Conservation (phyloP, 2,113 vertebrate species). For the Sapayoa aenigma region DNA sequence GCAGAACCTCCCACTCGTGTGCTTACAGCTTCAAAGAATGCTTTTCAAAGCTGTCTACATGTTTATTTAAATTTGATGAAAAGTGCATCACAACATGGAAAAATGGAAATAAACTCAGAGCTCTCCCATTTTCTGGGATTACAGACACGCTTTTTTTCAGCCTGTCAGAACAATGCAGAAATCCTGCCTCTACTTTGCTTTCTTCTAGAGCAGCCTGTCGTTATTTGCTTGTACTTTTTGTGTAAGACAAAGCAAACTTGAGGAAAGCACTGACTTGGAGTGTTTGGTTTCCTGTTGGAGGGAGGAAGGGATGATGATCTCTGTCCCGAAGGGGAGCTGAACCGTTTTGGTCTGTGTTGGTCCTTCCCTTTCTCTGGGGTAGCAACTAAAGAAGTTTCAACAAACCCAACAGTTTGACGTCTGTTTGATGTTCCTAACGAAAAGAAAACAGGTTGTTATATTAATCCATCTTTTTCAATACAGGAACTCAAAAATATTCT, state of each 20-base stretch:
- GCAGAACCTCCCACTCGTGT: not conserved
- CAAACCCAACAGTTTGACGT: conserved; percentile 77
- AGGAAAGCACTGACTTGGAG: conserved; percentile 79
- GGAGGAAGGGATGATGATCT: conserved; percentile 92
- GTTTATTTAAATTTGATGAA: not conserved
- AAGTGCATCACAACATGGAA: not conserved
- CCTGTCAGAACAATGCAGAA: not conserved
- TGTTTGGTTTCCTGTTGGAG: conserved; percentile 75
- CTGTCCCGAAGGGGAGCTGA: conserved; percentile 80
- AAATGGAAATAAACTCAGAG: not conserved
- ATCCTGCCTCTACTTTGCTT: not conserved
- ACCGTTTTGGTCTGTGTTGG: conserved; percentile 79
- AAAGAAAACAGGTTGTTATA: not conserved
- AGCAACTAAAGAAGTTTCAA: conserved; percentile 66
- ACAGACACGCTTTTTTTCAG: not conserved
- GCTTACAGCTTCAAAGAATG: not conserved
- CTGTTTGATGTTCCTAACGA: conserved; percentile 74
- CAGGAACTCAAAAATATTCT: not conserved
- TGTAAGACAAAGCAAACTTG: not conserved
- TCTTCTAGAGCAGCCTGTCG: not conserved
- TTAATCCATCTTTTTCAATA: not conserved
- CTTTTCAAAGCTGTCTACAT: not conserved
- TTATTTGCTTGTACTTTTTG: not conserved
- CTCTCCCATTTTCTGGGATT: not conserved
- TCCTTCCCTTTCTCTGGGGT: conserved; percentile 73